Percentiles rank a stretch among this genome's conserved stretches.
phyloP scores from a whole-genome alignment of 2,797 vertebrate genomes.

The Amniataba percoides region DNA sequence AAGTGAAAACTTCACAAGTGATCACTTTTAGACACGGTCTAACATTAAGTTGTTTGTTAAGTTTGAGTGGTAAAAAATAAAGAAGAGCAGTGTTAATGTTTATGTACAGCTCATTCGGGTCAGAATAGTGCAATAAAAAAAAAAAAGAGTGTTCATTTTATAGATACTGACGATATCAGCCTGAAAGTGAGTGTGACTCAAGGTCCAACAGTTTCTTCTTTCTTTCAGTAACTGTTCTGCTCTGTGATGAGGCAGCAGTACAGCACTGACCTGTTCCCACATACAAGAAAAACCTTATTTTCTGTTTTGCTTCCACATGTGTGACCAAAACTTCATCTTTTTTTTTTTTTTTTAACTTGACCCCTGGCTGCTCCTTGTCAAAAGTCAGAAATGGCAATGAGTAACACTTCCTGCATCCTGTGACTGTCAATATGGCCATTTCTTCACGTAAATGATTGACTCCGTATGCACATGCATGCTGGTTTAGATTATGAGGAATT shows the following conservation, averaged over 20 bases:
- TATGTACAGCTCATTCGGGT: not conserved
- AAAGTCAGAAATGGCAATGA: conserved; percentile 11
- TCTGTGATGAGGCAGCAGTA: conserved; percentile 12
- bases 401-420: conserved; percentile 21
- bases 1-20: not conserved
- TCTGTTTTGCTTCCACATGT: conserved; percentile 40
- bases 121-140: not conserved
- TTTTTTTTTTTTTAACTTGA: conserved; percentile 5
- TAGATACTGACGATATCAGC: not conserved
- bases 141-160: not conserved
- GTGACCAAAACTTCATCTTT: conserved; percentile 28
- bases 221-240: conserved; percentile 1
- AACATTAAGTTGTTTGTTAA: too few species aligned
- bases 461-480: not conserved
- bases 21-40: not conserved
- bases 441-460: not conserved
- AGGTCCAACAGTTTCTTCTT: not conserved
- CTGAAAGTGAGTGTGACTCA: not conserved
- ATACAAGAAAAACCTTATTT: not conserved
- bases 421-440: not conserved
- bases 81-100: not conserved
- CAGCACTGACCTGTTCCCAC: not conserved
- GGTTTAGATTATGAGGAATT: conserved; percentile 10
- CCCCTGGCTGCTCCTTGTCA: not conserved
- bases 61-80: not conserved